Percentiles rank a stretch among this genome's conserved stretches.
These are phyloP conservation scores for Valencia hispanica DNA, from an alignment of 2,797 vertebrate genomes.

Conservation along the genomic window DNA sequence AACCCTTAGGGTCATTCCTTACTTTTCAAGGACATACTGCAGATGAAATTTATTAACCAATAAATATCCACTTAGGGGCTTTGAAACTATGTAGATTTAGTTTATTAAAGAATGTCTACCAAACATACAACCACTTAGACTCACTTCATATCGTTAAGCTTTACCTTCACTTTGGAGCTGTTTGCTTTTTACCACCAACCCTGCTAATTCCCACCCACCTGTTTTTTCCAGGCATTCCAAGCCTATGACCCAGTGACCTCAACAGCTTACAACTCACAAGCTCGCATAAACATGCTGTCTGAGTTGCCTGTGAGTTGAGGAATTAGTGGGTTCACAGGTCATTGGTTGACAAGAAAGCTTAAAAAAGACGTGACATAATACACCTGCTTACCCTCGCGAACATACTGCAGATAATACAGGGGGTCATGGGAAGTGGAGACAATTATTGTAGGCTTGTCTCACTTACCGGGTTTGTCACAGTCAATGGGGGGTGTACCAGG, in stretches of 20 bases:
- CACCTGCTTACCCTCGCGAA: slow-evolving; percentile 17
- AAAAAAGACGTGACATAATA: slow-evolving; percentile 20
- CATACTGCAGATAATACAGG: background rate
- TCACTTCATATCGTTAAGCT: background rate
- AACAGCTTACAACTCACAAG: slow-evolving; percentile 1
- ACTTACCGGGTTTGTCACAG: slow-evolving; percentile 80
- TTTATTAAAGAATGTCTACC: background rate
- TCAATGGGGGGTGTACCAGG: slow-evolving; percentile 61
- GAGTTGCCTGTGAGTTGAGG: slow-evolving; percentile 21
- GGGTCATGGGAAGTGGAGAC: background rate
- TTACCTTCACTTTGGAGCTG: background rate
- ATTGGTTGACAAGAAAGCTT: slow-evolving; percentile 16
- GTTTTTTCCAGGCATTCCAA: slow-evolving; percentile 11
- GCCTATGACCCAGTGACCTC: slow-evolving; percentile 10
- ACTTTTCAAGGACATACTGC: background rate
- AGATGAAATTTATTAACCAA: background rate
- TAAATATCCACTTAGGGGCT: background rate
- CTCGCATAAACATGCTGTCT: slow-evolving; percentile 22
- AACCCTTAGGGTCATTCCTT: background rate
- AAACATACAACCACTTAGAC: background rate
- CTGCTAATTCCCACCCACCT: background rate
- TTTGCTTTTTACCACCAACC: background rate
- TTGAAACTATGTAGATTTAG: background rate
- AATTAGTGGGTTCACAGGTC: slow-evolving; percentile 27
- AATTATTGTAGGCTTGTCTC: background rate